phyloP scores from a whole-genome alignment of 2,113 vertebrate species.

The Acinonyx jubatus region DNA sequence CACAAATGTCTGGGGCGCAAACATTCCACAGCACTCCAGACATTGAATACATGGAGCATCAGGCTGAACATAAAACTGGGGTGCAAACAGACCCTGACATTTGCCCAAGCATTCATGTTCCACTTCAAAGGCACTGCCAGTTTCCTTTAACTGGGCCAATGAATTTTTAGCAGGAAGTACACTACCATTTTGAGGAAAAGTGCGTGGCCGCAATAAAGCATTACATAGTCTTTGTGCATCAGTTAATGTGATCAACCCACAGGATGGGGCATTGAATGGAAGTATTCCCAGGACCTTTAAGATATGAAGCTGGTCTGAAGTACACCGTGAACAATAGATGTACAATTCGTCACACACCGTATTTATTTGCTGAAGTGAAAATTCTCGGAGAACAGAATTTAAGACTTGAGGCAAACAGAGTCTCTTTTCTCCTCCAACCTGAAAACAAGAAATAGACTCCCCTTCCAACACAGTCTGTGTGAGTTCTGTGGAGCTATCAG shows the following conservation, averaged over 20 bases:
- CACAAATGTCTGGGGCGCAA: conserved; percentile 97
- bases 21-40: conserved; percentile 96
- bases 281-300: conserved; percentile 98
- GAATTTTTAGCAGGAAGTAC: conserved; percentile 89
- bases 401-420: conserved; percentile 98
- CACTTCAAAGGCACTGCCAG: conserved; percentile 95
- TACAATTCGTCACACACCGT: conserved; percentile 97
- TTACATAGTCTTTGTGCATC: conserved; percentile 98
- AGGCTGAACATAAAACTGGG: conserved; percentile 94
- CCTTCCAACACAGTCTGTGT: conserved; percentile 96
- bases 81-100: conserved; percentile 97
- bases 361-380: conserved; percentile 98
- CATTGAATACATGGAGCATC: conserved; percentile 97
- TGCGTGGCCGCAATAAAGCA: conserved; percentile 93
- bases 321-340: conserved; percentile 97
- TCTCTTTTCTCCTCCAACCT: conserved; percentile 97
- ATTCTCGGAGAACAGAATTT: conserved; percentile 97
- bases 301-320: conserved; percentile 96
- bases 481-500: conserved; percentile 97
- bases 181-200: conserved; percentile 87
- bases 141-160: conserved; percentile 92
- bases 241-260: conserved; percentile 96
- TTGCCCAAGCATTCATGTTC: conserved; percentile 98
- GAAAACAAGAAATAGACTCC: conserved; percentile 97
- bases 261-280: conserved; percentile 97